phyloP scores from a whole-genome alignment of 2,113 vertebrate genomes.

The Phalacrocorax aristotelis region DNA sequence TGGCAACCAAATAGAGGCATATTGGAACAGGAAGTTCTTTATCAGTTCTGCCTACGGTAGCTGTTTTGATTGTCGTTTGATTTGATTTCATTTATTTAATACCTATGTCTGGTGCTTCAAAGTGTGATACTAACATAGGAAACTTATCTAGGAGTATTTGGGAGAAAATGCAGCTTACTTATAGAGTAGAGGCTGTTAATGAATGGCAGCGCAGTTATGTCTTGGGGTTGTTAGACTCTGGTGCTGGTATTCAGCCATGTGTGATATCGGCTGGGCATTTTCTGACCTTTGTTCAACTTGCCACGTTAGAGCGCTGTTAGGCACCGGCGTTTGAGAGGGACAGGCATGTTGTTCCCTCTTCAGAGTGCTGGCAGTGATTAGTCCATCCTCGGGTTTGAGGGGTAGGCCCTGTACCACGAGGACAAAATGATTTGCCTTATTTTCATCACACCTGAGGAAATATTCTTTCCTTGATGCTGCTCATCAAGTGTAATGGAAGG shows the following conservation, averaged over 20 bases:
- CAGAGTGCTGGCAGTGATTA: background rate
- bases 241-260: background rate
- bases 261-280: background rate
- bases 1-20: background rate
- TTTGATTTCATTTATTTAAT: background rate
- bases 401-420: background rate
- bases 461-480: background rate
- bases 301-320: fast-evolving
- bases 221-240: background rate
- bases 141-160: background rate
- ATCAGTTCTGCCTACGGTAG: background rate
- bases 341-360: fast-evolving
- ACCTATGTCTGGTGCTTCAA: background rate
- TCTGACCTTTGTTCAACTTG: background rate
- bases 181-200: background rate
- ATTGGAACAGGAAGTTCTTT: background rate
- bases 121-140: background rate
- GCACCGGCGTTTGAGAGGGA: fast-evolving
- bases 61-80: background rate
- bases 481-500: background rate
- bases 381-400: fast-evolving
- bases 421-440: background rate
- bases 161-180: background rate
- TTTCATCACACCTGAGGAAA: background rate
- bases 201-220: background rate